Evolutionary conservation across 2,888 invertebrate genomes (phyloP), one percentile per base, ranked within the genome.

Genomic region (Mesorhabditis belari): DNA sequence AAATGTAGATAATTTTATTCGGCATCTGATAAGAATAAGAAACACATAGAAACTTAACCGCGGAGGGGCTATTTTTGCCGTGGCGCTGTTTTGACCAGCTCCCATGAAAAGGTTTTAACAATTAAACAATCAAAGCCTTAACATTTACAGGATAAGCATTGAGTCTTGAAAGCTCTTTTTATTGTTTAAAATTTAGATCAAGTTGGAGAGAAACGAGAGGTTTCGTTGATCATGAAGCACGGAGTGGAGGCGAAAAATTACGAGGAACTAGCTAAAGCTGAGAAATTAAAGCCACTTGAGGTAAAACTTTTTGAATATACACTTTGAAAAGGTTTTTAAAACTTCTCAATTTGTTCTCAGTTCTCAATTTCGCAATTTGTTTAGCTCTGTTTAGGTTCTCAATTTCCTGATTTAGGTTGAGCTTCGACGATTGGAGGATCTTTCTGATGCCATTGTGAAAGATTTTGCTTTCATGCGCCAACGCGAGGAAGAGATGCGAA

Each of bases 221-320:
- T 98, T 17, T 87, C 87, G 25, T 82, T 98, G 60, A 85, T 87
- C 60, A 88, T 92, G 60, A 96, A 95, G 84, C 90, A 92, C 82
- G 98, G 96, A 61, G 89, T 94, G 63, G 98, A 98, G 86, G 93
- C 94, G 23, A 98, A 95, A 82, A 92, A 87, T 82, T 96, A 96
- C 83, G 95, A 95, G 85, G 90, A 91, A 75, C 93, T 95, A 80
- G 95, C 91, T 58, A 94, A 96, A 85, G 95, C 95, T 4, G 92
- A 93, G 21, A 95, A 96, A 82, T 84, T 99, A 69, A 98, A 96
- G 83, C 98, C 98, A 0, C 88, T 98, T 81, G 98, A 98, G 85
- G 73, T 69, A n/a, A 4, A 24, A 44, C 9, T 5, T 29, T 44
- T 6, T n/a, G 12, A 24, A 35, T 17, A 50, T 19, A 50, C 6